Conservation (phyloP, 2,797 vertebrate species). For the Ptychobarbus kaznakovi region DNA sequence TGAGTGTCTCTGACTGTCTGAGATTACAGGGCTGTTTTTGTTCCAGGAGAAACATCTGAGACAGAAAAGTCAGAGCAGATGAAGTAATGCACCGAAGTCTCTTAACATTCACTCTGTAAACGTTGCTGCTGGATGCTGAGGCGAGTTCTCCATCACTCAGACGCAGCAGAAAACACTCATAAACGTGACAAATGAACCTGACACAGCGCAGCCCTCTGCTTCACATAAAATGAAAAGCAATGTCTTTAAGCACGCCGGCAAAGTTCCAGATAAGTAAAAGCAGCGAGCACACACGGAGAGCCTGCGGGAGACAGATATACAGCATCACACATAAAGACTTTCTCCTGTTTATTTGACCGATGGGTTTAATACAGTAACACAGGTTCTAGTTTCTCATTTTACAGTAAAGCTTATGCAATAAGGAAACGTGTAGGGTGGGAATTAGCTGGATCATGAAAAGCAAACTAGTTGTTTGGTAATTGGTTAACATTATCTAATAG, state of each 20-base stretch:
- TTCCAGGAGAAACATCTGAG: background rate
- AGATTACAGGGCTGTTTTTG: background rate
- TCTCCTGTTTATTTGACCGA: background rate
- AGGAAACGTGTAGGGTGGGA: background rate
- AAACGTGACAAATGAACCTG: slow-evolving; percentile 26
- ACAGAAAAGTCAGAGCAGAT: background rate
- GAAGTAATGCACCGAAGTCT: background rate
- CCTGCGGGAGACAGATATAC: background rate
- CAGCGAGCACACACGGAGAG: background rate
- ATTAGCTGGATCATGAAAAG: background rate
- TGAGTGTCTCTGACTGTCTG: background rate
- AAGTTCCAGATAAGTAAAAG: slow-evolving; percentile 18
- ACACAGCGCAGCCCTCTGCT: background rate
- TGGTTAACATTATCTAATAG: background rate
- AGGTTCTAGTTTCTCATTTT: background rate
- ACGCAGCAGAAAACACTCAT: background rate
- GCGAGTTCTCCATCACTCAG: background rate
- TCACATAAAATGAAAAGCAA: slow-evolving; percentile 23
- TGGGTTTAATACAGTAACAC: background rate
- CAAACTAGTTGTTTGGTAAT: background rate
- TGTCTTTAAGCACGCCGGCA: background rate
- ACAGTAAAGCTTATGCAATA: background rate
- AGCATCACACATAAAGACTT: background rate
- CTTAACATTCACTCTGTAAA: background rate
- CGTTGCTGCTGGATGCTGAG: background rate